These are phyloP conservation scores for Anoplius nigerrimus DNA, from an alignment of 2,888 invertebrate genomes.

Conservation along the genomic window DNA sequence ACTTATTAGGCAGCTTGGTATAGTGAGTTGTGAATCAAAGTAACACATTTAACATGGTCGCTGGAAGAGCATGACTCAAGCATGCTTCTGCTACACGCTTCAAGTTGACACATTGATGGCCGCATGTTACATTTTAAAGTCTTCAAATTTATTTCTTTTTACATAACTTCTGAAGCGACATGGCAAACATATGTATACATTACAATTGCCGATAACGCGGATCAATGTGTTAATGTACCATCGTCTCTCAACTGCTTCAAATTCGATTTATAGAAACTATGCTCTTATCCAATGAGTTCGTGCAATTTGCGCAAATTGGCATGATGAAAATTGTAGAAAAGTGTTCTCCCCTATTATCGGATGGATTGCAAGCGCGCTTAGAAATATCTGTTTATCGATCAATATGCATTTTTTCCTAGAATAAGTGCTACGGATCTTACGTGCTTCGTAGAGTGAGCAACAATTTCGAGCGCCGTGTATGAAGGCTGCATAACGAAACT, in stretches of 20 bases:
- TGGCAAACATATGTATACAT: too few relatives aligned
- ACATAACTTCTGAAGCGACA: too few relatives aligned
- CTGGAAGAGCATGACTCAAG: not conserved
- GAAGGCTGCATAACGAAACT: too few relatives aligned
- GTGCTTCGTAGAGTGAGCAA: too few relatives aligned
- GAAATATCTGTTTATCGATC: not conserved
- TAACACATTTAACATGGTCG: constrained; percentile 2
- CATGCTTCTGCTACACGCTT: constrained; percentile 6
- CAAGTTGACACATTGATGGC: not conserved
- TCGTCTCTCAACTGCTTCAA: too few relatives aligned
- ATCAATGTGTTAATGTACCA: too few relatives aligned
- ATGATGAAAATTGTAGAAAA: not conserved
- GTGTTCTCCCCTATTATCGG: too few relatives aligned
- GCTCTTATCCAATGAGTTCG: too few relatives aligned
- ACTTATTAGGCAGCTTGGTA: constrained; percentile 47
- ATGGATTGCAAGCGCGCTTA: not conserved
- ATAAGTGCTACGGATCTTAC: not conserved
- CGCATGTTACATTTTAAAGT: constrained; percentile 2
- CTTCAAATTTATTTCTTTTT: too few relatives aligned
- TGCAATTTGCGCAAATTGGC: not conserved
- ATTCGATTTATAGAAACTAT: too few relatives aligned
- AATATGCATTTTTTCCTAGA: not conserved
- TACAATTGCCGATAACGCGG: too few relatives aligned
- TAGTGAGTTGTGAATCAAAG: constrained; percentile 10
- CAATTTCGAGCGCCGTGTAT: too few relatives aligned